Base-by-base conservation (phyloP, 2,888 invertebrate species). In the Acrobasis consociella region DNA sequence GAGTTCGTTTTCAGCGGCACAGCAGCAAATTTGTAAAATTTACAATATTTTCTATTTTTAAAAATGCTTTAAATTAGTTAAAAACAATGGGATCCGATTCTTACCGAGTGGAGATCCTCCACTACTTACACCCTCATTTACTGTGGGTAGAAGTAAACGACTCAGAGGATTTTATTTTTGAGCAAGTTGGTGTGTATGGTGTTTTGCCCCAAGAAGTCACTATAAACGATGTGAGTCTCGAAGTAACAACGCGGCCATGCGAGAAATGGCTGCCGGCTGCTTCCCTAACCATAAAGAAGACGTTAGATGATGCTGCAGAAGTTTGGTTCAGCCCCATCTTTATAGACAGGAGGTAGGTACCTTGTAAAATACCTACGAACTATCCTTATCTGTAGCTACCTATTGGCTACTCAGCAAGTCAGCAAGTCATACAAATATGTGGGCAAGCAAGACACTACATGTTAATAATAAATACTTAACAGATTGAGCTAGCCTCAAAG, bases 181-280 rank as follows among this genome's bases (percentile, higher is more conserved):
- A 89, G 65, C 89, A 90, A 76, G 76, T 89, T 15, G 90, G 90
- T 13, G 65, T 90, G 17, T 86, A 83, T 59, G 88, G 89, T 0
- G 64, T 90, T 38, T 49, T 86, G 50, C 90, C 90, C 0, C 62
- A 80, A 62, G 78, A 81, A 52, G 71, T 69, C 1, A 70, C 72
- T 9, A 0, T 56, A 0, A 62, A 83, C 7, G 74, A 80, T 38
- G 22, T 71, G 0, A 72, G 70, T 1, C 70, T 68, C 0, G 73
- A 73, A 0, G 56, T 87, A 1, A 69, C 70, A 16, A 67, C 65
- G 0, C 66, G 67, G 17, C 67, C 68, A 49, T 75, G 79, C 60
- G 67, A 72, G 1, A 67, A 79, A 10, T 91, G 90, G 90, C 65
- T 75, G 61, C 83, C 79, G 0, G 87, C 85, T 1, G 76, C 84